These are phyloP conservation scores for Synchiropus splendidus DNA, from an alignment of 2,113 vertebrate species.

Conservation along the genomic window DNA sequence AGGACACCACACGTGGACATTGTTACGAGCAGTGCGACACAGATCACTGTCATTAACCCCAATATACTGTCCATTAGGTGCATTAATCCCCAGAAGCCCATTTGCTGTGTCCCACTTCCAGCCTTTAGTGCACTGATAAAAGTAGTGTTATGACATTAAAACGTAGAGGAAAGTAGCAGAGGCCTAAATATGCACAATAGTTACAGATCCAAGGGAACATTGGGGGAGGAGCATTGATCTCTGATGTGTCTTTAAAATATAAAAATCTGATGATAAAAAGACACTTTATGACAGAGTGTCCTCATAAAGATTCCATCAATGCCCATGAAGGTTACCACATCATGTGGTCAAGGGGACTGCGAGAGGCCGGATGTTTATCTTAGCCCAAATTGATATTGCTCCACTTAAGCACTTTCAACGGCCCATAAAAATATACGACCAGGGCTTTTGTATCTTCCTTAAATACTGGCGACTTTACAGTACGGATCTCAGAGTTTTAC, in stretches of 20 bases:
- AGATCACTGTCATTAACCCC: no score
- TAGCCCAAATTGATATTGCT: conserved; percentile 7
- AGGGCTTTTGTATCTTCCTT: conserved; percentile 16
- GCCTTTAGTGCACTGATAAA: no score
- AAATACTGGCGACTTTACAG: conserved; percentile 14
- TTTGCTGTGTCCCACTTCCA: no score
- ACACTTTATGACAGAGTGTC: conserved; percentile 35
- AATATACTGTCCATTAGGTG: no score
- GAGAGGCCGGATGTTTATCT: conserved; percentile 8
- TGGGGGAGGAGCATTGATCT: neutral
- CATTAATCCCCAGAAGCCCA: no score
- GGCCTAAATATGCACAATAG: no score
- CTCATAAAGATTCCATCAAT: conserved; percentile 34
- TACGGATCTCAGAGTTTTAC: conserved; percentile 17
- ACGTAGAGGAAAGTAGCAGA: no score
- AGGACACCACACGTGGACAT: no score
- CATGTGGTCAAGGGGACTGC: conserved; percentile 16
- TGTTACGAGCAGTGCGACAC: no score
- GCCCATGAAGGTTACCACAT: conserved; percentile 23
- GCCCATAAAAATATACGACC: conserved; percentile 13
- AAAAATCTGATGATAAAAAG: conserved; percentile 25
- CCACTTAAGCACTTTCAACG: conserved; percentile 15
- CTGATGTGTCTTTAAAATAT: conserved; percentile 21
- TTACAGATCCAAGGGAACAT: no score
- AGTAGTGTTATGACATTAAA: no score